Conservation (phyloP, 2,797 vertebrate genomes). For the Clarias platycephalus region DNA sequence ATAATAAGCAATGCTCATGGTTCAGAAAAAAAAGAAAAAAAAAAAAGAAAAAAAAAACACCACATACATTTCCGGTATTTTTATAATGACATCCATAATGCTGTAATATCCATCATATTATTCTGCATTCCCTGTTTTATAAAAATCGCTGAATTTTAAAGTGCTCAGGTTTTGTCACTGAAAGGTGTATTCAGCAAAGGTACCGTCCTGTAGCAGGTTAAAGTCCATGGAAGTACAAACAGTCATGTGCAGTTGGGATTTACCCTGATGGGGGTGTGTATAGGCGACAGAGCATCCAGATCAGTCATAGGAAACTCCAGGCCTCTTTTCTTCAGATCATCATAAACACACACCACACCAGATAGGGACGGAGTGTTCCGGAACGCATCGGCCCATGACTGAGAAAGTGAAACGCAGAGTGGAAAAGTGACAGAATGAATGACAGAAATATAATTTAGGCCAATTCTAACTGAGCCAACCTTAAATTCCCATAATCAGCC, state of each 20-base stretch:
- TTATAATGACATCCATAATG: neutral
- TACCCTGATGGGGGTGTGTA: slow-evolving; percentile 95
- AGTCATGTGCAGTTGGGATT: slow-evolving; percentile 46
- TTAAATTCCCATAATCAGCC: slow-evolving; percentile 1
- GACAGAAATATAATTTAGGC: neutral
- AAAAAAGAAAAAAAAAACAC: no score
- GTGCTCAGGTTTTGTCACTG: neutral
- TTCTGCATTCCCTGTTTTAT: neutral
- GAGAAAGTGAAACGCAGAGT: slow-evolving; percentile 29
- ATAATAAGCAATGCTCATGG: neutral
- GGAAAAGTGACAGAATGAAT: neutral
- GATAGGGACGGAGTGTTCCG: slow-evolving; percentile 86
- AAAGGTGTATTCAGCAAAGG: neutral
- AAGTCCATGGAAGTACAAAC: neutral
- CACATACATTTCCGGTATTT: neutral
- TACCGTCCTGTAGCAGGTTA: neutral
- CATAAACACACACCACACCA: slow-evolving; percentile 91
- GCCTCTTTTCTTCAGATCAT: slow-evolving; percentile 89
- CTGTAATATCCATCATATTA: neutral
- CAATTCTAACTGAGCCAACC: neutral
- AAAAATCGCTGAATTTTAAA: neutral
- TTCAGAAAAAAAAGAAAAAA: neutral
- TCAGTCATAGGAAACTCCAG: slow-evolving; percentile 99
- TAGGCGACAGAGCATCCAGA: slow-evolving; percentile 93
- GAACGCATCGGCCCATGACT: slow-evolving; percentile 98